Evolutionary conservation across 2,797 vertebrate species (phyloP).

Genomic region (Spinibarbus caldwelli): DNA sequence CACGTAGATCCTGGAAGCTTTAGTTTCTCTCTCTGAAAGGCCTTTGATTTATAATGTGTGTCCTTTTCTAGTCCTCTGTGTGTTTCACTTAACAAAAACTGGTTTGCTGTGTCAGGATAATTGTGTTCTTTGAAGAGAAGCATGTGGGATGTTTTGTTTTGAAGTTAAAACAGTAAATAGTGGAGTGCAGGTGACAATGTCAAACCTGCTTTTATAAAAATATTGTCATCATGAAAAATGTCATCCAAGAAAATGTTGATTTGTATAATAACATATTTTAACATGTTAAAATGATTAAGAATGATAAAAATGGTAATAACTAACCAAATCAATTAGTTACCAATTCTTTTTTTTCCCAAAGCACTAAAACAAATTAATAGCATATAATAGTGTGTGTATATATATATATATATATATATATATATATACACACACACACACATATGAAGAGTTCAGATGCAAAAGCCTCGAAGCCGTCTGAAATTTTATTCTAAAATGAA

Average conservation of each 20-base stretch:
- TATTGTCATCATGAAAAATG: background rate
- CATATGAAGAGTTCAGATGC: too few relatives aligned
- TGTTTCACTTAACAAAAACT: slow-evolving; percentile 4
- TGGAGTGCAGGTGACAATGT: background rate
- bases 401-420: too few relatives aligned
- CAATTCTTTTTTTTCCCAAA: too few relatives aligned
- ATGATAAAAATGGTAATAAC: background rate
- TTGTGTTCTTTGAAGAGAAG: slow-evolving; percentile 14
- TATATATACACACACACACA: too few relatives aligned
- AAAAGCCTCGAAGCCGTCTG: too few relatives aligned
- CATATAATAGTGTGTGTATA: too few relatives aligned
- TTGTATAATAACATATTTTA: background rate
- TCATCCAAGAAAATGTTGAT: background rate
- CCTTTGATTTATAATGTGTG: slow-evolving; percentile 8
- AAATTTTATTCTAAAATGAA: too few relatives aligned
- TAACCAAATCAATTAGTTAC: background rate
- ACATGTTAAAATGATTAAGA: background rate
- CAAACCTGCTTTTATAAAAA: background rate
- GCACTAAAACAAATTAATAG: too few relatives aligned
- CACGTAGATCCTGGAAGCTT: slow-evolving; percentile 37
- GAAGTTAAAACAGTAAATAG: background rate
- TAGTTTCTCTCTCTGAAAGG: slow-evolving; percentile 35
- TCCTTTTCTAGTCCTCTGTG: background rate
- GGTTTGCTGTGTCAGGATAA: slow-evolving; percentile 16
- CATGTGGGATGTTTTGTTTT: slow-evolving; percentile 17